Evolutionary conservation across 2,888 invertebrate species (phyloP), one percentile per base, ranked within the genome.

Genomic region (Cyclophora punctaria): DNA sequence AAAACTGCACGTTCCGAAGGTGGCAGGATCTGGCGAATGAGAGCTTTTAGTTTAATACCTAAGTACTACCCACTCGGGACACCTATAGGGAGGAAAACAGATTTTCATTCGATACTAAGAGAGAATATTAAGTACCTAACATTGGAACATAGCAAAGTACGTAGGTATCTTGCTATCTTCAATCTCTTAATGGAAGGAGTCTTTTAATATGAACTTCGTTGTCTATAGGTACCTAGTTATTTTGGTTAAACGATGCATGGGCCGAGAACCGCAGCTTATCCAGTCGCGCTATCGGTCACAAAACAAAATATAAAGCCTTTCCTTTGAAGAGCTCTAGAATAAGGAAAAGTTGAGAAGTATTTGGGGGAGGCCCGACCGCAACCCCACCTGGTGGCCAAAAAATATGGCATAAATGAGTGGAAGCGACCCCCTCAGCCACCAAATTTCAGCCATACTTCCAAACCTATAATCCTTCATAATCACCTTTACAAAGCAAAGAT

Each of bases 401-500:
- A 87, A 87, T 87, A 84, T 75, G 72, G 68, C 78, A 75, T 78
- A 80, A 86, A 83, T 75, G 85, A 83, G 73, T 73, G 73, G 71
- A 71, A 75, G 76, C 78, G 75, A 73, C 67, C 75, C 73, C 66
- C 75, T 74, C 79, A 78, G 84, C 79, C 83, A 74, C 78, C 79
- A 86, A 86, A 86, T 83, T 87, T 85, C 84, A 79, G 83, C 74
- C 88, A 87, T 88, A 89, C 89, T 89, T 89, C 75, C 86, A 83
- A 89, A 89, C 89, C 89, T 87, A 88, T 89, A 89, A 89, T 89
- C 89, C 87, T 73, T 89, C 81, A 88, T 89, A 89, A 89, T 89
- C 89, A 89, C 89, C 89, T 89, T 89, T 89, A 89, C 89, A 89
- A 89, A 89, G 89, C 89, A 89, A 89, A 89, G 89, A 89, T 89